Evolutionary conservation across 2,113 vertebrate genomes (phyloP).

Genomic region (Brachyistius frenatus): DNA sequence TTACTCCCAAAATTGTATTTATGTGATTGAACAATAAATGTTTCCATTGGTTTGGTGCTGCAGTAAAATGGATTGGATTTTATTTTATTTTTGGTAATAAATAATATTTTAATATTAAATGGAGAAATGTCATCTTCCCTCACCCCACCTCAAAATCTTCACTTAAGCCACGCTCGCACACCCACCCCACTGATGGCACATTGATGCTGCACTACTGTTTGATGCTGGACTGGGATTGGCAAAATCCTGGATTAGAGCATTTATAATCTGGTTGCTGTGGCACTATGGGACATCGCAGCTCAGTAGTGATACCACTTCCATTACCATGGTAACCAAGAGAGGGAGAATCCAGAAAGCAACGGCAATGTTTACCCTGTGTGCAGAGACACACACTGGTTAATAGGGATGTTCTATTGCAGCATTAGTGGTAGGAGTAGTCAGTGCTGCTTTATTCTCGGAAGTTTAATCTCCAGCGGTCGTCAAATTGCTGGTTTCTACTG

Average conservation of each 20-base stretch:
- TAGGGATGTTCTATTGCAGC: too few relatives aligned
- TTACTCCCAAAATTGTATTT: too few relatives aligned
- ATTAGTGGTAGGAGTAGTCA: background rate
- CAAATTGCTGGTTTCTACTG: background rate
- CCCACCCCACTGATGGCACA: conserved; percentile 25
- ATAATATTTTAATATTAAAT: background rate
- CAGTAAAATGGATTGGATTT: background rate
- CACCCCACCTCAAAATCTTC: background rate
- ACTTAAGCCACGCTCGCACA: background rate
- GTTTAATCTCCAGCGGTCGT: too few relatives aligned
- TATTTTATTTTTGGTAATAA: too few relatives aligned
- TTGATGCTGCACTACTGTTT: conserved; percentile 37
- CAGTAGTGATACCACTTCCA: conserved; percentile 40
- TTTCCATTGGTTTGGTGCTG: background rate
- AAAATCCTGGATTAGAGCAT: conserved; percentile 80
- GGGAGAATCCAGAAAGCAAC: conserved; percentile 25
- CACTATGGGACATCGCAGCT: conserved; percentile 50
- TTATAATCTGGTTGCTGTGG: conserved; percentile 76
- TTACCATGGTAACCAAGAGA: conserved; percentile 58
- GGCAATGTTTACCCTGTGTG: background rate
- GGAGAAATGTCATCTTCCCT: background rate
- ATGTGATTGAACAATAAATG: background rate
- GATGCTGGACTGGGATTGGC: conserved; percentile 71
- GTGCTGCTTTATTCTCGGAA: background rate
- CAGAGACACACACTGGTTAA: background rate